phyloP scores from a whole-genome alignment of 1,140 invertebrate genomes.

The Meloidogyne floridensis region DNA sequence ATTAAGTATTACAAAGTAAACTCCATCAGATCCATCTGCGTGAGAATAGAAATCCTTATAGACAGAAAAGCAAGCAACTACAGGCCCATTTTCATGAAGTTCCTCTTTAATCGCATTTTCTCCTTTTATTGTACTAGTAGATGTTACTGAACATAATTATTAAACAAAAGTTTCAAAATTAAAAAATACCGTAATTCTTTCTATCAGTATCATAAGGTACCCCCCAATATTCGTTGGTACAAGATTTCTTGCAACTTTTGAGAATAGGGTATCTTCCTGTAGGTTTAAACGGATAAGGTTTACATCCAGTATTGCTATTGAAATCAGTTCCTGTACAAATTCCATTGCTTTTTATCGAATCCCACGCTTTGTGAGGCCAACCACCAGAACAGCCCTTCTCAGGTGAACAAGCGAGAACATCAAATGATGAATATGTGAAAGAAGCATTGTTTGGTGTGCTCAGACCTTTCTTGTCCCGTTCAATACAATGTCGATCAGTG shows the following conservation, averaged over 20 bases:
- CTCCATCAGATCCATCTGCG: conserved; percentile 73
- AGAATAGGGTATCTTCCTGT: not conserved
- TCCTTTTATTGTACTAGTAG: not conserved
- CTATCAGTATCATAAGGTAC: not conserved
- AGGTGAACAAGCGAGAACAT: conserved; percentile 24
- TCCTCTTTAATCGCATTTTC: conserved; percentile 68
- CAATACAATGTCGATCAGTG: conserved; percentile 84
- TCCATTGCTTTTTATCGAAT: conserved; percentile 4
- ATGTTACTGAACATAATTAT: conserved; percentile 65
- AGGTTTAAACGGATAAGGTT: conserved; percentile 22
- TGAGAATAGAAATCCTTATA: conserved; percentile 82
- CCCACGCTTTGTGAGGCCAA: not conserved
- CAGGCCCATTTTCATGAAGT: conserved; percentile 82
- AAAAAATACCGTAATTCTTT: conserved; percentile 68
- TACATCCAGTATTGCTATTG: not conserved
- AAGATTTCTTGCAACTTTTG: not conserved
- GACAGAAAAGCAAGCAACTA: conserved; percentile 83
- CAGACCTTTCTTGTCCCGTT: conserved; percentile 75
- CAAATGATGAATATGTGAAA: not conserved
- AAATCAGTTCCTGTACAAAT: conserved; percentile 12
- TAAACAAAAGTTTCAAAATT: not conserved
- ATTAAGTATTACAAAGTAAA: conserved; percentile 71
- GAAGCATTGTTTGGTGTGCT: not conserved
- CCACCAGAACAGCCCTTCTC: conserved; percentile 22
- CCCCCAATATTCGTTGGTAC: conserved; percentile 3